Evolutionary conservation across 2,888 invertebrate species (phyloP).

Genomic region (Cheilosia soror): DNA sequence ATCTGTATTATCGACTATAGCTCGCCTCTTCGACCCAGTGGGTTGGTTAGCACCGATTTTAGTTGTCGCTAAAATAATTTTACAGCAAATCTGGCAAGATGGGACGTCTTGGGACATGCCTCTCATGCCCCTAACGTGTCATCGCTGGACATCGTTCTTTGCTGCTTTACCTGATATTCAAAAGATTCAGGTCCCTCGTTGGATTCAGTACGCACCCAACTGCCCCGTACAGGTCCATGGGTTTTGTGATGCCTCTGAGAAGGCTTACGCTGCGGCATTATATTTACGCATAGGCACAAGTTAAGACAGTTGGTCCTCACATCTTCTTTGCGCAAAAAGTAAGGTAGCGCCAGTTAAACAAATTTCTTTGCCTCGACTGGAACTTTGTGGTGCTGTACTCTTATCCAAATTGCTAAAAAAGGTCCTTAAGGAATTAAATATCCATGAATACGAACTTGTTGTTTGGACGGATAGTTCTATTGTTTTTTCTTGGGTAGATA

Average conservation of each 20-base stretch:
- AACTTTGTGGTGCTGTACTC: conserved; percentile 48
- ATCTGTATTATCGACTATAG: conserved; percentile 24
- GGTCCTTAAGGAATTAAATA: neutral
- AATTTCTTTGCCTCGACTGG: conserved; percentile 45
- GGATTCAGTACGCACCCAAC: conserved; percentile 23
- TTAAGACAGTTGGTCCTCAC: neutral
- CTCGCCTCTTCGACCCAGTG: conserved; percentile 59
- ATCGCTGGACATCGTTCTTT: conserved; percentile 1
- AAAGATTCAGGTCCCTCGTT: conserved; percentile 44
- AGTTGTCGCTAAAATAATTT: conserved; percentile 55
- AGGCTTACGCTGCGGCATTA: conserved; percentile 34
- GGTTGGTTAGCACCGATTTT: conserved; percentile 63
- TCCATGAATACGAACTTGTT: neutral
- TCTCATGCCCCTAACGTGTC: conserved; percentile 38
- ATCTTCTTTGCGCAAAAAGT: conserved; percentile 35
- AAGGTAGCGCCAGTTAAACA: conserved; percentile 24
- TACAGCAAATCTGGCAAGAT: conserved; percentile 66
- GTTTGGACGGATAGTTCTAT: conserved; percentile 50
- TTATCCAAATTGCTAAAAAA: conserved; percentile 8
- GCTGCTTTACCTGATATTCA: conserved; percentile 21
- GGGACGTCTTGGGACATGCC: neutral
- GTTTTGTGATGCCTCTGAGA: conserved; percentile 58
- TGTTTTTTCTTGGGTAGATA: conserved; percentile 45
- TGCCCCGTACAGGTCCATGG: conserved; percentile 34
- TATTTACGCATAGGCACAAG: conserved; percentile 25